These are phyloP conservation scores for Drosophila sp. DNA, from an alignment of 1,140 invertebrate species.

Conservation along the genomic window DNA sequence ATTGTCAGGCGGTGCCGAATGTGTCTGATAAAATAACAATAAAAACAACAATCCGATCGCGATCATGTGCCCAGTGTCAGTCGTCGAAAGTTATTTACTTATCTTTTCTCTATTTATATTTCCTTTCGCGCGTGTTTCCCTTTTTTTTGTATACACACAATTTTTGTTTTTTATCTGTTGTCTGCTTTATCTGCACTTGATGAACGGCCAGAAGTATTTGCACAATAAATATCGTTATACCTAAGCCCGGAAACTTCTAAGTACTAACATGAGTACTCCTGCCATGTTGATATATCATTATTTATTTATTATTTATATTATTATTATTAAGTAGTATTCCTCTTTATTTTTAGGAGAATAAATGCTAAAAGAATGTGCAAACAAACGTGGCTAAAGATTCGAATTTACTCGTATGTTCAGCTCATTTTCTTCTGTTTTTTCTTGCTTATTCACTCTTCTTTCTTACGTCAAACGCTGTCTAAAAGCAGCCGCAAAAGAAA, in stretches of 20 bases:
- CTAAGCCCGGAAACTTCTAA: conserved; percentile 38
- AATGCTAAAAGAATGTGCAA: conserved; percentile 49
- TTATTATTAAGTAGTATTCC: conserved; percentile 6
- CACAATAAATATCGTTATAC: conserved; percentile 37
- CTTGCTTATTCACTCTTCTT: conserved; percentile 14
- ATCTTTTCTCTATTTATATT: conserved; percentile 23
- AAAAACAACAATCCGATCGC: conserved; percentile 20
- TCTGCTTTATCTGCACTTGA: conserved; percentile 42
- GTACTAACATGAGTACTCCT: conserved; percentile 4
- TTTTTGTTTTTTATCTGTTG: conserved; percentile 8
- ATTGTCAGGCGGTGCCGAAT: conserved; percentile 28
- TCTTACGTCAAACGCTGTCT: conserved; percentile 32
- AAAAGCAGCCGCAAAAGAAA: conserved; percentile 17
- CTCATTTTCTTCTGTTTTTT: neutral
- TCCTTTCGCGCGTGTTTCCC: conserved; percentile 3
- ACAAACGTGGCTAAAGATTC: conserved; percentile 37
- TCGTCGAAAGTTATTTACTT: conserved; percentile 46
- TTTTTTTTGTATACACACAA: neutral
- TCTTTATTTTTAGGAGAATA: neutral
- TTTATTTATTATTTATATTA: conserved; percentile 17
- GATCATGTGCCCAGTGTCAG: conserved; percentile 44
- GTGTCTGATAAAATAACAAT: conserved; percentile 1
- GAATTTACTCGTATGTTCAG: conserved; percentile 8
- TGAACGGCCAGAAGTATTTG: conserved; percentile 39
- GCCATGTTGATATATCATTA: conserved; percentile 28